These are phyloP conservation scores for Andrena trimmerana DNA, from an alignment of 2,888 invertebrate genomes.

Conservation along the genomic window DNA sequence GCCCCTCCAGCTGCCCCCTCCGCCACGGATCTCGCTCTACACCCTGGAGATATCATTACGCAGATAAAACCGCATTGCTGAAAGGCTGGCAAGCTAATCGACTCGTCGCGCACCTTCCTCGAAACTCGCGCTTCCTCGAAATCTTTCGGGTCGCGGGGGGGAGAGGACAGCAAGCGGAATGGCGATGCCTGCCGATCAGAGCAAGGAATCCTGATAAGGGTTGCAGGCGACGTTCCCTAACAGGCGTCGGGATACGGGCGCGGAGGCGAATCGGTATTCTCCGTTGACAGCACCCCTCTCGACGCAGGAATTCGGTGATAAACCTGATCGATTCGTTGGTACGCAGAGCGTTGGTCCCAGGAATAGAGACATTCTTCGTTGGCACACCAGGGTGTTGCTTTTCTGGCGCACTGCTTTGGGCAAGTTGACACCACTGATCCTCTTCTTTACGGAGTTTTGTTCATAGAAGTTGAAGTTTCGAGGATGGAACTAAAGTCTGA, in stretches of 20 bases:
- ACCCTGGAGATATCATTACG: conserved; percentile 76
- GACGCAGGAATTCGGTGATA: conserved; percentile 21
- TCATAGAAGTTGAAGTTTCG: no score
- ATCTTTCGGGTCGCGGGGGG: conserved; percentile 29
- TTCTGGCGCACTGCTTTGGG: no score
- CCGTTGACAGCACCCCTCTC: neutral
- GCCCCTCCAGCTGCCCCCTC: conserved; percentile 42
- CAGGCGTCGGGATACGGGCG: conserved; percentile 18
- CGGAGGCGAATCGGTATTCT: conserved; percentile 7
- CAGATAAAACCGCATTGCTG: conserved; percentile 78
- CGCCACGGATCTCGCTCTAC: neutral
- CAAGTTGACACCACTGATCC: no score
- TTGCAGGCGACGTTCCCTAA: conserved; percentile 3
- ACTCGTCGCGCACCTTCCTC: conserved; percentile 59
- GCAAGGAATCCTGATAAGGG: conserved; percentile 33
- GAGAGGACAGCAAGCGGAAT: conserved; percentile 43
- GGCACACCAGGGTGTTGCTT: no score
- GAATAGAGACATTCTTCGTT: neutral
- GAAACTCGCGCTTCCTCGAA: conserved; percentile 64
- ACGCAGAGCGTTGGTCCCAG: neutral
- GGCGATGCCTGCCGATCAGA: conserved; percentile 43
- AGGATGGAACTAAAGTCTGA: no score
- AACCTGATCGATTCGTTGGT: conserved; percentile 26
- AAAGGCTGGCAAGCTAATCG: conserved; percentile 74
- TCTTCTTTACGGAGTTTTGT: no score